These are phyloP conservation scores for Acrocyrtus sp. DNA, from an alignment of 2,888 invertebrate genomes.

Conservation along the genomic window DNA sequence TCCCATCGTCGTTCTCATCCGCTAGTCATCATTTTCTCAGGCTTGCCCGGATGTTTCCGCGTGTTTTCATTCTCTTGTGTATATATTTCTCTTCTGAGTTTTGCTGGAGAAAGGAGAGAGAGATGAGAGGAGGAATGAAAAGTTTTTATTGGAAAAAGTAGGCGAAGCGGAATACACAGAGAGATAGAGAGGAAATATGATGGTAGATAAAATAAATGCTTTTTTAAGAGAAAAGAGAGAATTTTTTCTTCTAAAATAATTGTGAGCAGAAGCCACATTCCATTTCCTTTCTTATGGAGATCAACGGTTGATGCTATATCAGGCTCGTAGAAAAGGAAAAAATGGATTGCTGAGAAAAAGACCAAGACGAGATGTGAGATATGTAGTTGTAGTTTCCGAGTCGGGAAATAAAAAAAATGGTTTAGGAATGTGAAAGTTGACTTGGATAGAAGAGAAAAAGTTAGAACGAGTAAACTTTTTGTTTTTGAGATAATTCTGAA, in stretches of 20 bases:
- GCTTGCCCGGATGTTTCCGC: constrained; percentile 12
- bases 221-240: constrained; percentile 22
- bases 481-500: no score
- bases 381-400: no score
- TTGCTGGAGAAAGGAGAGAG: constrained; percentile 1
- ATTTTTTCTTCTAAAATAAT: constrained; percentile 42
- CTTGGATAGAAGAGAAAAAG: no score
- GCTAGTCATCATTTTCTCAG: constrained; percentile 1
- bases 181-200: background rate
- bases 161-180: background rate
- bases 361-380: no score
- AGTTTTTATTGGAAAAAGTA: constrained; percentile 1
- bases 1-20: constrained; percentile 17
- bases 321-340: no score
- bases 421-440: no score
- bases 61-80: constrained; percentile 49
- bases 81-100: constrained; percentile 36
- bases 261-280: constrained; percentile 38
- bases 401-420: no score
- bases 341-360: no score
- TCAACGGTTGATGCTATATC: no score
- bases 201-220: constrained; percentile 38
- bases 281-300: constrained; percentile 11
- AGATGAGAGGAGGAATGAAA: no score
- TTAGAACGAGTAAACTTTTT: no score